Percentiles rank a stretch among this genome's conserved stretches.
Conservation (phyloP, 2,797 vertebrate species). For the Cephalopachus bancanus region DNA sequence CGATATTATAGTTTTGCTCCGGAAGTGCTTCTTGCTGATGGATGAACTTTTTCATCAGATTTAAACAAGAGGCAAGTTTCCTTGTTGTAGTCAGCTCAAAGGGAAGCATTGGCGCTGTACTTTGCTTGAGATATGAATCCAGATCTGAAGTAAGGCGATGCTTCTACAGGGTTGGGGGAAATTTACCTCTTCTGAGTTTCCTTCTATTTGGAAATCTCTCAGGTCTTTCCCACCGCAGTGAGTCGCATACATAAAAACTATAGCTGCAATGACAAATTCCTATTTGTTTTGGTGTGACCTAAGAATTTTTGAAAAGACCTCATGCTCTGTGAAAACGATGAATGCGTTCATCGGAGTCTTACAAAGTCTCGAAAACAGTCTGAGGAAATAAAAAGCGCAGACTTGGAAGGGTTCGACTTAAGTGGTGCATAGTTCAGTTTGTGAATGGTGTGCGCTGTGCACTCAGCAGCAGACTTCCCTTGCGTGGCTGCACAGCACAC, state of each 20-base stretch:
- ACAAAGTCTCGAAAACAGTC: background rate
- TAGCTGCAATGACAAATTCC: constrained; percentile 27
- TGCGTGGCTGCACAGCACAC: too few relatives aligned
- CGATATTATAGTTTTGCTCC: background rate
- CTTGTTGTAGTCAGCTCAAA: background rate
- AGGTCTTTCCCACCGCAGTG: background rate
- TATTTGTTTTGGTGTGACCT: constrained; percentile 7
- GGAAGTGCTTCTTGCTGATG: background rate
- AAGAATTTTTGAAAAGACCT: constrained; percentile 50
- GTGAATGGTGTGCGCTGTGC: too few relatives aligned
- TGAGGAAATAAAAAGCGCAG: background rate
- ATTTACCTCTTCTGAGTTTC: background rate
- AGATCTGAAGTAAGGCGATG: background rate
- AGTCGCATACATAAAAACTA: background rate
- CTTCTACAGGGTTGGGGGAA: background rate
- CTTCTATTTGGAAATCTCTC: constrained; percentile 16
- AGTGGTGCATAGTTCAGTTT: background rate
- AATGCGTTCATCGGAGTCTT: background rate
- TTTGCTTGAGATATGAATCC: background rate
- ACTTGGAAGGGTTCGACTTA: background rate
- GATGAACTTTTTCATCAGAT: constrained; percentile 5
- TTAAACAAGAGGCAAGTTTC: background rate
- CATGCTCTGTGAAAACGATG: background rate
- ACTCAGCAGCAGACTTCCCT: too few relatives aligned
- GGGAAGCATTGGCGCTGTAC: background rate